Percentiles rank a stretch among this genome's conserved stretches.
phyloP scores from a whole-genome alignment of 2,797 vertebrate genomes.

The Mormyrops boulengeri region DNA sequence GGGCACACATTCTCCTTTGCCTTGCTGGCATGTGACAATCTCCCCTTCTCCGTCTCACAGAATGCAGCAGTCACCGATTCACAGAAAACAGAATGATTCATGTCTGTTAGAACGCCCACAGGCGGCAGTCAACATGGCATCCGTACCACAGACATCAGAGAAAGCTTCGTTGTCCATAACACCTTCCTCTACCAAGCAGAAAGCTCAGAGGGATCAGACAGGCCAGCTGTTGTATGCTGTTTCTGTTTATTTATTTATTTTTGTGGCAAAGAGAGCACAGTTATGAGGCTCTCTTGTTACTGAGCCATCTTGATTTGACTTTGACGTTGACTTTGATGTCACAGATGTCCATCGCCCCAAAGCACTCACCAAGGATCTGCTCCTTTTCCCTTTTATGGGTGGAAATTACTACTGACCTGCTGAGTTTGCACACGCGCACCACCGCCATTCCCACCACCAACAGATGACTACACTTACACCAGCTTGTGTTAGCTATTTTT shows the following conservation, averaged over 20 bases:
- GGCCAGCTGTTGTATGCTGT: neutral
- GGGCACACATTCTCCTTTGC: neutral
- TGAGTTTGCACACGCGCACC: neutral
- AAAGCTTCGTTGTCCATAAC: neutral
- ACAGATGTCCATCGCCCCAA: neutral
- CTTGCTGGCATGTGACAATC: neutral
- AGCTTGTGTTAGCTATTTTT: neutral
- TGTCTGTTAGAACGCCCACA: neutral
- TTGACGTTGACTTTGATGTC: neutral
- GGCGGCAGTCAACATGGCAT: neutral
- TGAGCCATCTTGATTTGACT: neutral
- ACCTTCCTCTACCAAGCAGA: neutral
- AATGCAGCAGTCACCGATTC: neutral
- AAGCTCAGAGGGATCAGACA: neutral
- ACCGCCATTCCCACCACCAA: neutral
- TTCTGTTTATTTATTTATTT: neutral
- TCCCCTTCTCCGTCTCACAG: neutral
- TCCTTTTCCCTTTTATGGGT: conserved; percentile 1
- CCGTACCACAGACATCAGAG: neutral
- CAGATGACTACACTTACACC: neutral
- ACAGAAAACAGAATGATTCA: neutral
- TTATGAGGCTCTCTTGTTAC: neutral
- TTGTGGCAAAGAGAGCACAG: neutral
- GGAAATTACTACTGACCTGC: neutral
- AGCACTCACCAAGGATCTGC: neutral